Base-by-base conservation (phyloP, 2,888 invertebrate genomes). In the Lasioglossum figueresi region DNA sequence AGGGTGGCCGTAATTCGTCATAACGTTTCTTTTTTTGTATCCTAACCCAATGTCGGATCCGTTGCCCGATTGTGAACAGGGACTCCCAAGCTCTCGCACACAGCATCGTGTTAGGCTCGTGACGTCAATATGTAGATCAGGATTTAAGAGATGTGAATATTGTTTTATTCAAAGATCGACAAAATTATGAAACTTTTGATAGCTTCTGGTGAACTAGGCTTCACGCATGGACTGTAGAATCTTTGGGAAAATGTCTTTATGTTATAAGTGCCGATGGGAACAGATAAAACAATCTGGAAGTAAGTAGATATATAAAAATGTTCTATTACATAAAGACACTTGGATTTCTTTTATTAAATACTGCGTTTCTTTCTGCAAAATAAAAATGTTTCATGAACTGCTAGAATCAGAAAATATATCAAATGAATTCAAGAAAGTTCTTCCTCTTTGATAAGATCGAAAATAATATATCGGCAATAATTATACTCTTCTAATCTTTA, bases 1-100 rank as follows among this genome's bases (percentile, higher is more conserved):
- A 92, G 92, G 91, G 91, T 90, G 90, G 91, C 90, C 83, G 91
- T 93, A 92, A 93, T 93, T 94, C 93, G 91, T 94, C 93, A 93
- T 93, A 93, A 93, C 91, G 86, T 77, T 79, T 93, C 91, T 91
- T 93, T 91, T 91, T 91, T 77, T 77, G 84, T 87, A 83, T 91
- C 89, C 71, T 31, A 52, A 31, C 70, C 59, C 59, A 31, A 48
- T 45, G n/a, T 43, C 31, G 63, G 37, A 27, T 59, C 45, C 31
- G 77, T 81, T 86, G 87, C 79, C 88, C 83, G 87, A 79, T 82
- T 52, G 77, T 68, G 66, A 56, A 43, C 78, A 56, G 59, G 59
- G 73, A 10, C 10, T 16, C 63, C 16, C 31, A 8, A 86, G 88
- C 87, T 92, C 93, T 92, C 91, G 91, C 91, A 19, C 4, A 59